Evolutionary conservation across 64 coral and sea anemone species (phyloP).

Genomic region (Montipora capricornis): DNA sequence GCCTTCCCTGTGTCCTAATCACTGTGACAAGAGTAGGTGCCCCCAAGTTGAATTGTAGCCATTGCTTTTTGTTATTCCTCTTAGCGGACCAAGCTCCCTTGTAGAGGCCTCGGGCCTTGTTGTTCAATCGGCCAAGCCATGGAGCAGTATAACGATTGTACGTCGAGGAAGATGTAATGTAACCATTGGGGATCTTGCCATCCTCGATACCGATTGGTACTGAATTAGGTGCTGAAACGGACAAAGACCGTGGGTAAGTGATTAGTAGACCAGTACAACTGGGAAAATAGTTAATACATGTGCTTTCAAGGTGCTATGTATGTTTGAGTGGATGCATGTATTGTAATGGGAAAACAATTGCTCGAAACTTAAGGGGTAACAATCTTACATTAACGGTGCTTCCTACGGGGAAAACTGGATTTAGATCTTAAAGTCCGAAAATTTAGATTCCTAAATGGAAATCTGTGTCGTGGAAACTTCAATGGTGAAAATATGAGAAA

Average conservation of each 20-base stretch:
- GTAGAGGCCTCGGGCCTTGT: constrained; percentile 4
- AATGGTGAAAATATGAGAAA: too few species aligned
- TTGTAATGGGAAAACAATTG: too few species aligned
- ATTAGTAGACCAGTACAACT: not conserved
- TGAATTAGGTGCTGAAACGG: not conserved
- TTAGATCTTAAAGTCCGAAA: too few species aligned
- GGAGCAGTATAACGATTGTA: constrained; percentile 43
- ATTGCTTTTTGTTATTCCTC: constrained; percentile 27
- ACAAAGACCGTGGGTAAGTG: not conserved
- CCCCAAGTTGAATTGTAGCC: constrained; percentile 30
- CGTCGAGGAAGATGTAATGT: constrained; percentile 21
- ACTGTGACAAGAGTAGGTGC: not conserved
- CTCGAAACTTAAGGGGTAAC: too few species aligned
- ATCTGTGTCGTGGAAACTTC: too few species aligned
- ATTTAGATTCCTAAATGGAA: too few species aligned
- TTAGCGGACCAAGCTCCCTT: constrained; percentile 38
- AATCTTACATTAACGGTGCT: too few species aligned
- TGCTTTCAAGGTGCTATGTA: too few species aligned
- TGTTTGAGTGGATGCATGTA: too few species aligned
- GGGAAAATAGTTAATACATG: too few species aligned
- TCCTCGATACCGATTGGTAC: constrained; percentile 39
- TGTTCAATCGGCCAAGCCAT: constrained; percentile 27
- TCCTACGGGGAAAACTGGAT: too few species aligned
- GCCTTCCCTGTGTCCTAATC: constrained; percentile 63
- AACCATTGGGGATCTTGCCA: constrained; percentile 40